These are phyloP conservation scores for Blastobasis adustella DNA, from an alignment of 2,888 invertebrate species.

Conservation along the genomic window DNA sequence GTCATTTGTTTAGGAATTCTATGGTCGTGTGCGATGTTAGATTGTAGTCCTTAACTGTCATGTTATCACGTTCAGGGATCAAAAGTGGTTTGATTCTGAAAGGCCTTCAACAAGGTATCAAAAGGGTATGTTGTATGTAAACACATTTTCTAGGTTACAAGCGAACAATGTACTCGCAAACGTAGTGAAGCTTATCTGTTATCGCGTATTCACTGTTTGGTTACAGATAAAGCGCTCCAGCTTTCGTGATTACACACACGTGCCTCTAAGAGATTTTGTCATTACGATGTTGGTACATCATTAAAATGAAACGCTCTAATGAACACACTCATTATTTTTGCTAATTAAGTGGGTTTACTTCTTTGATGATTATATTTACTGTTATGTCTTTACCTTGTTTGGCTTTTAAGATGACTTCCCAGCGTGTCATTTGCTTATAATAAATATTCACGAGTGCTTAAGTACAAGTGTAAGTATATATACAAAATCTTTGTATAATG, in stretches of 20 bases:
- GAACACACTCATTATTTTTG: neutral
- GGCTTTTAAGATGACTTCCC: no score
- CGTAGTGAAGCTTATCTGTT: constrained; percentile 47
- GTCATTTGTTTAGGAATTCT: constrained; percentile 11
- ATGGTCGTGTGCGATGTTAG: constrained; percentile 11
- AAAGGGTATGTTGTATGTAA: neutral
- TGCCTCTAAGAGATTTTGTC: neutral
- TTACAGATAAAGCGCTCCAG: constrained; percentile 44
- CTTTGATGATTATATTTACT: neutral
- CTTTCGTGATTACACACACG: constrained; percentile 18
- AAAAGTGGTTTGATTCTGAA: neutral
- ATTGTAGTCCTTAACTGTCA: neutral
- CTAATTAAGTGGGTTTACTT: neutral
- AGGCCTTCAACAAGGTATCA: neutral
- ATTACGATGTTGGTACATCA: neutral
- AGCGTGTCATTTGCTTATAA: no score
- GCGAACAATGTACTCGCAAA: constrained; percentile 26
- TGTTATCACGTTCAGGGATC: no score
- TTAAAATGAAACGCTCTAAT: neutral
- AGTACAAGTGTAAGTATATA: neutral
- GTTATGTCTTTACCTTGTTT: no score
- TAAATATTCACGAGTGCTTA: neutral
- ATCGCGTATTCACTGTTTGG: constrained; percentile 40
- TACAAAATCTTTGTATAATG: neutral
- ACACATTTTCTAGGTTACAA: constrained; percentile 2